A percentile compares a stretch with the other conserved stretches of the same genome.
These are phyloP conservation scores for Elgaria multicarinata DNA, from an alignment of 2,113 vertebrate genomes.

Conservation along the genomic window DNA sequence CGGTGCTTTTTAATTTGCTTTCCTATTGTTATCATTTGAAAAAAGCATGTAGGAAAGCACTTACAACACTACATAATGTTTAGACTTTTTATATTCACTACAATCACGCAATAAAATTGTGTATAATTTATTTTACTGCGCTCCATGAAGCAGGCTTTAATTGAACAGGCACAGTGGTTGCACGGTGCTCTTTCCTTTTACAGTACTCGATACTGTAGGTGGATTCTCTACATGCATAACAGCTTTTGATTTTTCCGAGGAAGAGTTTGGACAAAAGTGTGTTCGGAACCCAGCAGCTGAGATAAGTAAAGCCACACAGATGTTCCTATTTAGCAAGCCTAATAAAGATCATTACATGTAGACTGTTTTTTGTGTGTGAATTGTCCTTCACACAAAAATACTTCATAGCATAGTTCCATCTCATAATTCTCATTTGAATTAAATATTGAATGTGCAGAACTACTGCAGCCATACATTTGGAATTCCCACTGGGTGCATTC, in stretches of 20 bases:
- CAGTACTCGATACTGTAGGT: slow-evolving; percentile 18
- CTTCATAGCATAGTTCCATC: not conserved
- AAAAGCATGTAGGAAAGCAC: slow-evolving; percentile 6
- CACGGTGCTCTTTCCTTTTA: slow-evolving; percentile 39
- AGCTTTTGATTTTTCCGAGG: slow-evolving; percentile 51
- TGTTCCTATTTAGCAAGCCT: not conserved
- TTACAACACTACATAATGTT: not conserved
- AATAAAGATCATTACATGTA: not conserved
- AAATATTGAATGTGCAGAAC: not conserved
- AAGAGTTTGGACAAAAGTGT: slow-evolving; percentile 21
- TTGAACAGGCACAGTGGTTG: not conserved
- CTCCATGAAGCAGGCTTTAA: slow-evolving; percentile 29
- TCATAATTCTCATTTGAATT: not conserved
- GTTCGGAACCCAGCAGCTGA: slow-evolving; percentile 36
- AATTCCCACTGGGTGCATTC: not conserved
- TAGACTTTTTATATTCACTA: slow-evolving; percentile 11
- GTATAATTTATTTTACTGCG: slow-evolving; percentile 40
- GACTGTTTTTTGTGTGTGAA: not conserved
- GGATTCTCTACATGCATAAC: slow-evolving; percentile 43
- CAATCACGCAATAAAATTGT: slow-evolving; percentile 38
- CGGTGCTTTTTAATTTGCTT: slow-evolving; percentile 31
- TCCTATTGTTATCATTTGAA: not conserved
- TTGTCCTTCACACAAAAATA: not conserved
- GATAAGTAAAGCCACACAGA: slow-evolving; percentile 28
- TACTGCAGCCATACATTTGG: not conserved